Evolutionary conservation across 2,888 invertebrate species (phyloP), one percentile per base, ranked within the genome.

Genomic region (Phania funesta): DNA sequence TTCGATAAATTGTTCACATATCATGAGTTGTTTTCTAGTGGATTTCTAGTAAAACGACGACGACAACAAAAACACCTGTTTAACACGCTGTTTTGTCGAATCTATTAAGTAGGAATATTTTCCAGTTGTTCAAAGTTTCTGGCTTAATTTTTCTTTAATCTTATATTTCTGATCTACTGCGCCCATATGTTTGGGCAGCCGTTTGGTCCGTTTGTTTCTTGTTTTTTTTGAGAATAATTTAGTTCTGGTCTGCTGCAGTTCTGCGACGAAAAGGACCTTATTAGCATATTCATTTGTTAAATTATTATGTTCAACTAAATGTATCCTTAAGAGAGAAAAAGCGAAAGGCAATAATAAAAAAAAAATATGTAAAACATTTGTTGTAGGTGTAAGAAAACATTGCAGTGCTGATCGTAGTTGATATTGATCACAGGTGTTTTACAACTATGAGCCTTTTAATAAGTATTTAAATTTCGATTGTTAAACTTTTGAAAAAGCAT

Each of bases 221-320:
- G 8, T 71, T 70, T 50, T 48, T 32, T 54, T 74, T 48, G 20
- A 35, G 65, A 64, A 83, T 83, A 83, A 70, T 75, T 83, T 79
- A 79, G 82, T 78, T 75, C 58, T 70, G 75, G 44, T 75, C 75
- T 24, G 54, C 9, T 70, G 75, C 35, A 11, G 16, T 22, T 11
- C 44, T 41, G 16, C 20, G n/a, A 60, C 20, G 9, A 46, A 35
- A 68, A 79, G 82, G 82, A 79, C 52, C 58, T 79, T 29, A 70
- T 82, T 82, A 70, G 79, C 82, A 82, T 82, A 78, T 50, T 48
- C 3, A 13, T 54, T 44, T 74, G n/a, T 35, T 29, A 26, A 64
- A 44, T 7, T 26, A 44, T 58, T 48, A 46, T 60, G 50, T 67
- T 44, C 46, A 50, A 32, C 18, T 29, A 24, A 54, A 50, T 26